These are phyloP conservation scores for Schizothorax lantsangensis DNA, from an alignment of 2,797 vertebrate species.

Conservation along the genomic window DNA sequence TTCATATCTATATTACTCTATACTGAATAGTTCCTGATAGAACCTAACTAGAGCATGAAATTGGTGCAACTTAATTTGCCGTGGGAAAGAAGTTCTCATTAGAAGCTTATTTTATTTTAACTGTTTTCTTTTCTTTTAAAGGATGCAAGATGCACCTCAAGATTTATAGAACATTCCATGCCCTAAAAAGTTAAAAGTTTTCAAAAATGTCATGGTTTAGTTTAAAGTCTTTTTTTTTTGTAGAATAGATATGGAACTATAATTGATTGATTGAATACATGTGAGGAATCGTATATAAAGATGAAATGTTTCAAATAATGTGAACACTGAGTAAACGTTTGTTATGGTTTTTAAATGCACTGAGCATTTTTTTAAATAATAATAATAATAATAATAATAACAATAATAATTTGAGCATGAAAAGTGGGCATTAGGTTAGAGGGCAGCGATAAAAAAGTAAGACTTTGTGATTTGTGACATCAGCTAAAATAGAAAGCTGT, in stretches of 20 bases:
- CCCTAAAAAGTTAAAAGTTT: too few relatives aligned
- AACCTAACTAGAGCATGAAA: constrained; percentile 13
- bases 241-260: too few relatives aligned
- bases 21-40: neutral
- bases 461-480: too few relatives aligned
- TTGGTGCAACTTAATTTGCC: neutral
- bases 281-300: neutral
- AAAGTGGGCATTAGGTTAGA: too few relatives aligned
- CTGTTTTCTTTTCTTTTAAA: neutral
- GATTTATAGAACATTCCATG: too few relatives aligned
- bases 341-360: neutral
- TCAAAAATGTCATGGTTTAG: too few relatives aligned
- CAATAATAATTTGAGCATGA: too few relatives aligned
- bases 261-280: neutral
- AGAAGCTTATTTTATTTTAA: too few relatives aligned
- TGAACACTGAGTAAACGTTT: neutral
- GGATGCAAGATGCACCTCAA: neutral
- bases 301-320: neutral
- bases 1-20: neutral
- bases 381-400: too few relatives aligned
- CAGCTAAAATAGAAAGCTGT: too few relatives aligned
- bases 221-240: too few relatives aligned
- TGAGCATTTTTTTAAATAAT: neutral
- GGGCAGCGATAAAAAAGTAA: too few relatives aligned
- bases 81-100: neutral